phyloP scores from a whole-genome alignment of 37 sponge, comb jelly and placozoan genomes.

The Oopsacas minuta region DNA sequence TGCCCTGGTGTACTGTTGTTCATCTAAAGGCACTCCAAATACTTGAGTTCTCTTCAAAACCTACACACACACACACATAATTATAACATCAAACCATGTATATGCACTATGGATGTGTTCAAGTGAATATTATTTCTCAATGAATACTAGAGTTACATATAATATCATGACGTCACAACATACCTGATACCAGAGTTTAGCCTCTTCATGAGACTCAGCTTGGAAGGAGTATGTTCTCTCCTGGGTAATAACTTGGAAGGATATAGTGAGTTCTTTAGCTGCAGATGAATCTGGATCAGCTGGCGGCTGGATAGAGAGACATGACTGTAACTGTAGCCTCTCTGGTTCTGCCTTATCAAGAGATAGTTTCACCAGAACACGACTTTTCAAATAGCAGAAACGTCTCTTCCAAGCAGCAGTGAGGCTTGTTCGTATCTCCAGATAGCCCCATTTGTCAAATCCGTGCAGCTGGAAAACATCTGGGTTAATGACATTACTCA shows the following conservation, averaged over 20 bases:
- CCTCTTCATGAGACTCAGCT: not conserved
- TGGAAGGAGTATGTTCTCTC: not conserved
- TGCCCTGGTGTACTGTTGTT: conserved; percentile 40
- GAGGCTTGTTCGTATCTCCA: not conserved
- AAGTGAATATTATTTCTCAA: too few species aligned
- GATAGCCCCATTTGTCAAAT: not conserved
- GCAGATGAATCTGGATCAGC: not conserved
- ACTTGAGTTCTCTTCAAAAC: conserved; percentile 25
- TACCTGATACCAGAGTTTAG: conserved; percentile 2
- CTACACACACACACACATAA: not conserved
- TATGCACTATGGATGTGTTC: not conserved
- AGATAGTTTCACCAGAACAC: not conserved
- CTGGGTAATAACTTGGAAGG: not conserved
- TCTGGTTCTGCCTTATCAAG: not conserved
- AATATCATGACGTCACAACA: not conserved
- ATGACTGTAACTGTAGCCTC: not conserved
- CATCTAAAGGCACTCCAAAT: conserved; percentile 50
- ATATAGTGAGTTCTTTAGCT: not conserved
- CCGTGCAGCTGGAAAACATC: conserved; percentile 18
- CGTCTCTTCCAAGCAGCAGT: not conserved
- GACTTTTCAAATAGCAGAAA: conserved; percentile 5
- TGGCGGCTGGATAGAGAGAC: conserved; percentile 9
- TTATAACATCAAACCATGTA: not conserved
- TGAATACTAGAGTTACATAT: too few species aligned
- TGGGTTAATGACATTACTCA: not conserved